Evolutionary conservation across 1,140 invertebrate species (phyloP).

Genomic region (Bombus pascuorum): DNA sequence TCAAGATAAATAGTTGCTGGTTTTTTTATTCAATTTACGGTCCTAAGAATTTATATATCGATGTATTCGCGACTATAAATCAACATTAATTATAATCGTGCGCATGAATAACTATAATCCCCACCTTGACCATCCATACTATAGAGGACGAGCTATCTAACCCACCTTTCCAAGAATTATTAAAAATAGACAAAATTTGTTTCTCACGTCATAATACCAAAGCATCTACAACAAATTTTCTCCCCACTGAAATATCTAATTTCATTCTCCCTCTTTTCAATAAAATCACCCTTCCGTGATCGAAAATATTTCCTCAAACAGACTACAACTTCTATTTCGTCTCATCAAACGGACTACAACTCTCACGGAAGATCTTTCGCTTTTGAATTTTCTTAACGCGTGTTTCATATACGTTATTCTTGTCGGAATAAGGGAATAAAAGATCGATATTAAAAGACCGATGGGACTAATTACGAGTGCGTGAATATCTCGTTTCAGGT

Average conservation of each 20-base stretch:
- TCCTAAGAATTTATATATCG: neutral
- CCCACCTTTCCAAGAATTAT: slow-evolving; percentile 1
- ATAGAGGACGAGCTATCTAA: neutral
- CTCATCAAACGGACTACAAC: no score
- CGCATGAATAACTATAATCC: neutral
- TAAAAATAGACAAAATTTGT: slow-evolving; percentile 4
- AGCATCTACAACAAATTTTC: neutral
- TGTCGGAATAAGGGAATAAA: no score
- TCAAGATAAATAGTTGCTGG: no score
- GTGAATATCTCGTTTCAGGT: slow-evolving; percentile 56
- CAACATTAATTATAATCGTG: neutral
- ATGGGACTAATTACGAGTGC: slow-evolving; percentile 26
- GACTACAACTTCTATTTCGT: no score
- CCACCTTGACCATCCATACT: neutral
- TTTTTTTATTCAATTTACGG: no score
- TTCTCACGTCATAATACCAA: neutral
- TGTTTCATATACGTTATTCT: neutral
- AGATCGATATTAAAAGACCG: neutral
- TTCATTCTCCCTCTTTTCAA: no score
- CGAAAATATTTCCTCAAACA: neutral
- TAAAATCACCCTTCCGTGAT: neutral
- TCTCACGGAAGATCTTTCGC: no score
- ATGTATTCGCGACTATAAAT: neutral
- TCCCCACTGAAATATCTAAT: neutral
- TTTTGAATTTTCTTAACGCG: no score